Conservation (phyloP, 2,888 invertebrate genomes). For the Acanthosepion lycidas region DNA sequence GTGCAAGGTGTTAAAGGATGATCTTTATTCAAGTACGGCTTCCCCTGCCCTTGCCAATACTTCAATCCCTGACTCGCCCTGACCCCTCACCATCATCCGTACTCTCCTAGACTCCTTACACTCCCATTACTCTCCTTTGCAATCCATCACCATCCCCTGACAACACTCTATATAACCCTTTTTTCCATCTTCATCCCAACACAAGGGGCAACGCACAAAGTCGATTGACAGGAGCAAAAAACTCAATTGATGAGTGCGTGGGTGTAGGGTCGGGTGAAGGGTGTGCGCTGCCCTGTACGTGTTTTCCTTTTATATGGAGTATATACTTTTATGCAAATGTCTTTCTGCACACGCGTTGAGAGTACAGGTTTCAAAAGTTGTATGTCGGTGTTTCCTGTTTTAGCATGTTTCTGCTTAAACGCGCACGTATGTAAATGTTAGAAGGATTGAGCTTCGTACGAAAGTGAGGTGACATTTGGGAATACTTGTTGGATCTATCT, state of each 20-base stretch:
- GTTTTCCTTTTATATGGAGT: not conserved
- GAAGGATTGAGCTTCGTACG: too few species aligned
- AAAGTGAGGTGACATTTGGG: too few species aligned
- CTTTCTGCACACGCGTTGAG: not conserved
- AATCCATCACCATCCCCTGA: not conserved
- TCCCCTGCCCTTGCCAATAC: not conserved
- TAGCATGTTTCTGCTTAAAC: too few species aligned
- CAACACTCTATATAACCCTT: not conserved
- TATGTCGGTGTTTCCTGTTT: too few species aligned
- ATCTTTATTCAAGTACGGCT: slow-evolving; percentile 33
- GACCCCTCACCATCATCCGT: not conserved
- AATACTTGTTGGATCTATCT: not conserved
- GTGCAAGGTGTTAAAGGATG: slow-evolving; percentile 33
- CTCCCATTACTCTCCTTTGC: not conserved
- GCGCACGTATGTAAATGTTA: too few species aligned
- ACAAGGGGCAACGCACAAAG: slow-evolving; percentile 33
- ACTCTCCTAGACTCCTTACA: not conserved
- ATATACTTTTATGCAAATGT: not conserved
- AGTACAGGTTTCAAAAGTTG: not conserved
- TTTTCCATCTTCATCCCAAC: not conserved
- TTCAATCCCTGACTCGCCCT: not conserved
- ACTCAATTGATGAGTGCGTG: not conserved
- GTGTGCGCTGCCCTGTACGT: not conserved
- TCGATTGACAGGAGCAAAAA: slow-evolving; percentile 33
- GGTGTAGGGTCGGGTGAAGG: not conserved